phyloP scores from a whole-genome alignment of 2,113 vertebrate species.

The Zosterops pallidus region DNA sequence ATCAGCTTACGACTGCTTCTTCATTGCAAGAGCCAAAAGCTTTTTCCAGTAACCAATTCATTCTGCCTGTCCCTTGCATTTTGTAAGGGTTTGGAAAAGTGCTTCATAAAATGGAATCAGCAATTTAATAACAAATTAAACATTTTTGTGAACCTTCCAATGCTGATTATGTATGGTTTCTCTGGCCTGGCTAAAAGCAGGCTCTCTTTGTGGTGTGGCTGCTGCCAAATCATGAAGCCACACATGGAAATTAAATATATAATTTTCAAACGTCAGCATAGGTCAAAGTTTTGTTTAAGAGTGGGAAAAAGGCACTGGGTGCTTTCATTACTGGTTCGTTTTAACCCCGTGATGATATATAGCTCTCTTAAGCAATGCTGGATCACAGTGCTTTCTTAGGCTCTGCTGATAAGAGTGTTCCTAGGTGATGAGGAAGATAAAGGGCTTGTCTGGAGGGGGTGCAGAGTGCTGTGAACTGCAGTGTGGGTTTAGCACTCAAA shows the following conservation, averaged over 20 bases:
- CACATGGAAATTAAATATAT: conserved; percentile 31
- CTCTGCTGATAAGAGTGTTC: neutral
- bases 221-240: conserved; percentile 32
- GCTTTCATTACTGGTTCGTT: neutral
- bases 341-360: neutral
- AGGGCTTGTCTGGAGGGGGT: neutral
- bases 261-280: neutral
- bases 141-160: conserved; percentile 52
- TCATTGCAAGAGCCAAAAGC: neutral
- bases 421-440: neutral
- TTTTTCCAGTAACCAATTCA: neutral
- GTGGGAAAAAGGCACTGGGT: neutral
- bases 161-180: conserved; percentile 47
- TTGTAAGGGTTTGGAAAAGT: neutral
- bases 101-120: conserved; percentile 14
- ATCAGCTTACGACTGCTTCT: neutral
- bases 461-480: no score
- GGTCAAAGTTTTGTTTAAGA: neutral
- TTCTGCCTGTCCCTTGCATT: neutral
- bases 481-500: neutral
- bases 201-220: neutral
- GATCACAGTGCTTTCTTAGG: neutral
- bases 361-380: neutral
- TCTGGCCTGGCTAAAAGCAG: neutral
- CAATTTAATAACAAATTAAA: conserved; percentile 42